Evolutionary conservation across 2,797 vertebrate genomes (phyloP), one percentile per base, ranked within the genome.

Genomic region (Lepus oiostolus): DNA sequence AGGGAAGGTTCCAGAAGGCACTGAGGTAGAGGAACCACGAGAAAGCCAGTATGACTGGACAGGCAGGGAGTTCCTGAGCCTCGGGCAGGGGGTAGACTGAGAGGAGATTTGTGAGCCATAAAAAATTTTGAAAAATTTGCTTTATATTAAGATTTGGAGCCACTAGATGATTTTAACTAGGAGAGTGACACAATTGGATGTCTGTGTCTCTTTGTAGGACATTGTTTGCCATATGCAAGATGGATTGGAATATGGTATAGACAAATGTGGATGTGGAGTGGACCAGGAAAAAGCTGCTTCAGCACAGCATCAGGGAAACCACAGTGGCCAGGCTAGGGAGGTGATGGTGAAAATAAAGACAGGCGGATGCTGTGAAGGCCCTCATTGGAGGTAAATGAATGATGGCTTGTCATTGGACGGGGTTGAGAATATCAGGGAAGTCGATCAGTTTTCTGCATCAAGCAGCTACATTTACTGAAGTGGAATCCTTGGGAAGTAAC

Each of bases 21-120:
- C 63, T 0, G 2, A n/a, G 26, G 38, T 26, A 0, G 30, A 62
- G 72, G 19, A 85, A 8, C 4, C 26, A n/a, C 0, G 7, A 24
- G 32, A 35, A 80, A 94, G 14, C 8, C 17, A 10, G 11, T 24
- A 42, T 17, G 24, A 8, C 10, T 50, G 24, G 77, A 22, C 0
- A 17, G 62, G 7, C 38, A 72, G 5, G 28, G 76, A 83, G 28
- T 24, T 77, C 54, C 17, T 94, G 28, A 85, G 63, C 24, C 42
- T n/a, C 32, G 2, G 19, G 30, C 24, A 71, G 62, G 47, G 28
- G 19, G n/a, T 14, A 47, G 67, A 58, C 16, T 9, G 21, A 42
- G 28, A 60, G 79, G 4, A 50, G 14, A 80, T 62, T 63, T 24
- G 7, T 26, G 14, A 50, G 14, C 22, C 12, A 50, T 38, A 30